phyloP scores from a whole-genome alignment of 1,140 invertebrate species.

The Drosophila lini region DNA sequence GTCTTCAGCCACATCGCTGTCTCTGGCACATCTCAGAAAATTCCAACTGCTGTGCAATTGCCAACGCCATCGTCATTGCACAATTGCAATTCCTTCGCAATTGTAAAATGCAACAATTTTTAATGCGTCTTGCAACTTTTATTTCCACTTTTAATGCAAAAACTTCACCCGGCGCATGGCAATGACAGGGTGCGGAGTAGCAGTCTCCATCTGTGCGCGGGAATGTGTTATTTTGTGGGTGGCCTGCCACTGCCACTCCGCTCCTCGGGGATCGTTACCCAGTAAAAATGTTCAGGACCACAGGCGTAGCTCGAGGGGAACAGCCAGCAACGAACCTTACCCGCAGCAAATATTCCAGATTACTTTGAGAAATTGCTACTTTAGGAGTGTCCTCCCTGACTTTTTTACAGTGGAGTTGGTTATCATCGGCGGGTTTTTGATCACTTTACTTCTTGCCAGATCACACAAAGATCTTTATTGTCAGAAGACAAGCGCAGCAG shows the following conservation, averaged over 20 bases:
- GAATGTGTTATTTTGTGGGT: constrained; percentile 43
- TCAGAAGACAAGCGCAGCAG: neutral
- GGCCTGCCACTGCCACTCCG: constrained; percentile 22
- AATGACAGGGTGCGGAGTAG: constrained; percentile 33
- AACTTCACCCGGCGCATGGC: constrained; percentile 44
- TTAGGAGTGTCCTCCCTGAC: too few relatives aligned
- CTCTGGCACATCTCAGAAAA: constrained; percentile 47
- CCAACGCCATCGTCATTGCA: constrained; percentile 45
- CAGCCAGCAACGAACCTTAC: neutral
- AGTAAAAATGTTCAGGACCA: constrained; percentile 18
- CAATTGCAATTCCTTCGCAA: constrained; percentile 63
- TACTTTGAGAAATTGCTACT: neutral
- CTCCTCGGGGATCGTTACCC: constrained; percentile 18
- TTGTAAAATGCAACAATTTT: constrained; percentile 80
- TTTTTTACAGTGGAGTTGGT: neutral
- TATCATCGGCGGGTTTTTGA: neutral
- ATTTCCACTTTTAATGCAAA: constrained; percentile 77
- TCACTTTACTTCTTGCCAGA: neutral
- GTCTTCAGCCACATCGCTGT: constrained; percentile 9
- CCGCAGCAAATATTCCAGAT: constrained; percentile 2
- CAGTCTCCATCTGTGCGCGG: constrained; percentile 1
- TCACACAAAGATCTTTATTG: neutral
- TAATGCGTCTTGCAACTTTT: constrained; percentile 78
- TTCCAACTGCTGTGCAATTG: constrained; percentile 62
- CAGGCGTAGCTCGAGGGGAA: neutral